phyloP scores from a whole-genome alignment of 2,797 vertebrate species.

The Halcyon smyrnensis region DNA sequence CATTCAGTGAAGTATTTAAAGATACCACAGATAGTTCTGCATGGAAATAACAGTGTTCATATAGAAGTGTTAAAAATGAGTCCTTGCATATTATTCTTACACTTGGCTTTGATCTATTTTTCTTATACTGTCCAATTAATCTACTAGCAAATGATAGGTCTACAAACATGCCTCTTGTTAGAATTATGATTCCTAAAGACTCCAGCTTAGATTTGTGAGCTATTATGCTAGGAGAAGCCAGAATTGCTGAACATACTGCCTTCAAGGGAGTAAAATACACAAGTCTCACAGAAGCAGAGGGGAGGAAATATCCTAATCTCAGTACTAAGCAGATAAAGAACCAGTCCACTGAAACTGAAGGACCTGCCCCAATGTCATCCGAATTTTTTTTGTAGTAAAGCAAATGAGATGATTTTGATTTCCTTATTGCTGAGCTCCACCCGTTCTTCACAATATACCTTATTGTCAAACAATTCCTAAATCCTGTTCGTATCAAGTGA shows the following conservation, averaged over 20 bases:
- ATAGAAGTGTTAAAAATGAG: not conserved
- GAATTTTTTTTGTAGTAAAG: not conserved
- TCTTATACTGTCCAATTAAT: not conserved
- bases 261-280: not conserved
- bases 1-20: not conserved
- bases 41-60: not conserved
- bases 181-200: not conserved
- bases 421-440: not conserved
- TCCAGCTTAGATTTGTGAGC: not conserved
- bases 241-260: not conserved
- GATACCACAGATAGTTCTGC: not conserved
- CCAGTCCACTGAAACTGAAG: not conserved
- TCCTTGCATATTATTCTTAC: not conserved
- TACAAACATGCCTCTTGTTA: not conserved
- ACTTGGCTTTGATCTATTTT: not conserved
- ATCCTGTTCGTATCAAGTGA: not conserved
- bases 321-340: not conserved
- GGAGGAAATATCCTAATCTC: not conserved
- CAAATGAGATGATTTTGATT: conserved; percentile 6
- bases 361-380: not conserved
- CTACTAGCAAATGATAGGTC: not conserved
- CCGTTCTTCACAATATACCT: not conserved
- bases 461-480: conserved; percentile 2
- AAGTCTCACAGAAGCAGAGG: not conserved
- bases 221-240: not conserved